Evolutionary conservation across 2,888 invertebrate species (phyloP).

Genomic region (Synanthedon vespiformis): DNA sequence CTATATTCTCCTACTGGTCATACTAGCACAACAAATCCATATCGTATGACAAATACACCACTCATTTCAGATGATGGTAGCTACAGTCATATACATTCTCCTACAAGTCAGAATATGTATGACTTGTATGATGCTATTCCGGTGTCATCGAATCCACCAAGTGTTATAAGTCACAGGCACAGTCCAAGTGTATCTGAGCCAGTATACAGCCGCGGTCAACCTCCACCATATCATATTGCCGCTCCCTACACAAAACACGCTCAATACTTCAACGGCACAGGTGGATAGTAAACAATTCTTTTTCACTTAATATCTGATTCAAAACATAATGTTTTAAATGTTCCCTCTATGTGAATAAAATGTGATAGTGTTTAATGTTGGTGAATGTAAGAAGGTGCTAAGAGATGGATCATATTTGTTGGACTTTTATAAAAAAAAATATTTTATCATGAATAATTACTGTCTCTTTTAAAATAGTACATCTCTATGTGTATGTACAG

Average conservation of each 20-base stretch:
- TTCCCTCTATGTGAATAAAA: slow-evolving; percentile 52
- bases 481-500: no score
- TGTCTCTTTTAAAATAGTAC: background rate
- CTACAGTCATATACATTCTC: slow-evolving; percentile 55
- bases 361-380: slow-evolving; percentile 52
- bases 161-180: slow-evolving; percentile 48
- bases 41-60: slow-evolving; percentile 62
- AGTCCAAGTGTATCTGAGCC: slow-evolving; percentile 51
- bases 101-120: slow-evolving; percentile 59
- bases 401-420: slow-evolving; percentile 36
- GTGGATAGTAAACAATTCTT: slow-evolving; percentile 45
- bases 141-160: slow-evolving; percentile 47
- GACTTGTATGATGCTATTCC: slow-evolving; percentile 61
- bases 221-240: slow-evolving; percentile 88
- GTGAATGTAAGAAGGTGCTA: slow-evolving; percentile 58
- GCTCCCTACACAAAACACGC: slow-evolving; percentile 86
- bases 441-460: background rate
- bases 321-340: slow-evolving; percentile 23
- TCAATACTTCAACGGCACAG: slow-evolving; percentile 71
- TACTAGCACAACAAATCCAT: slow-evolving; percentile 61
- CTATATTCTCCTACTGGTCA: slow-evolving; percentile 62
- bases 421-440: slow-evolving; percentile 12
- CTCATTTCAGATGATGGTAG: slow-evolving; percentile 62
- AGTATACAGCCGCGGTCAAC: slow-evolving; percentile 61
- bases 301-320: slow-evolving; percentile 13